phyloP scores from a whole-genome alignment of 2,113 vertebrate species.

The Lichenostomus cassidix region DNA sequence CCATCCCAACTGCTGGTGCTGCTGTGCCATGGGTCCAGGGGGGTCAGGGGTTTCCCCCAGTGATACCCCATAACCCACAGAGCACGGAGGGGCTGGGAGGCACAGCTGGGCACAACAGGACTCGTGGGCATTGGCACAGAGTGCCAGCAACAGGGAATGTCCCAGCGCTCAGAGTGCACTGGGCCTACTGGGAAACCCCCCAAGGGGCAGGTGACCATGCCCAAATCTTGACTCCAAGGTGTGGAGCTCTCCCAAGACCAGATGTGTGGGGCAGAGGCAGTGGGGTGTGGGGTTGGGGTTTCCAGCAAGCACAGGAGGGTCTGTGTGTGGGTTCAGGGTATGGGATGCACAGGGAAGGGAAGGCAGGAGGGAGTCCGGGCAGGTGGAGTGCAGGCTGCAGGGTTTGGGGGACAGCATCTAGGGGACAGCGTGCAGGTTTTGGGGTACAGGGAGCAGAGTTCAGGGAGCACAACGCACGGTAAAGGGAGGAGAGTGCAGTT shows the following conservation, averaged over 20 bases:
- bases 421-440: background rate
- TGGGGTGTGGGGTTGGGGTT: fast-evolving
- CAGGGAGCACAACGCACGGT: fast-evolving
- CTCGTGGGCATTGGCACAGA: too few relatives aligned
- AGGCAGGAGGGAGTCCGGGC: background rate
- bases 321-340: background rate
- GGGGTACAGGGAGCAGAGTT: background rate
- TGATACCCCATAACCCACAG: background rate
- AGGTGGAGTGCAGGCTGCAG: background rate
- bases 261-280: background rate
- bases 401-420: background rate
- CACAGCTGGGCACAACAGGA: background rate
- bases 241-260: background rate
- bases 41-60: background rate
- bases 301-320: background rate
- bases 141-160: background rate
- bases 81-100: fast-evolving
- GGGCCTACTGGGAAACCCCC: background rate
- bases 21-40: fast-evolving
- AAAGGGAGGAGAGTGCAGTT: background rate
- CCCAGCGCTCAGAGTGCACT: background rate
- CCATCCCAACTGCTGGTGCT: background rate
- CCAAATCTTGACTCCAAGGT: background rate
- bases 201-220: background rate
- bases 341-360: background rate